Evolutionary conservation across 2,113 vertebrate genomes (phyloP).

Genomic region (Xyliphius kryptos): DNA sequence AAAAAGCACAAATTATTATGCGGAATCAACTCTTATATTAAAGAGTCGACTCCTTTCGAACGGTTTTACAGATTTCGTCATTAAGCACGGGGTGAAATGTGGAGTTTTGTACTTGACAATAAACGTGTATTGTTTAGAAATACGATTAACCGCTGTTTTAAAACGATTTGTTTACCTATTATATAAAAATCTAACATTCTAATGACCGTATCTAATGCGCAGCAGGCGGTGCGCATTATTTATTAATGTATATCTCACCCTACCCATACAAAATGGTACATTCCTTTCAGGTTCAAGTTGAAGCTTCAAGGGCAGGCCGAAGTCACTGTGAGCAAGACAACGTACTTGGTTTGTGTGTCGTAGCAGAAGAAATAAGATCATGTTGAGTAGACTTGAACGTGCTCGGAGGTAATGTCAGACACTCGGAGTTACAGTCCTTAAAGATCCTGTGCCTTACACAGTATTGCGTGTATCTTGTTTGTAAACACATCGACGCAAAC

Average conservation of each 20-base stretch:
- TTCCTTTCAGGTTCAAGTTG: conserved; percentile 48
- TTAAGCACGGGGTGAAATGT: no score
- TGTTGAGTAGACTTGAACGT: conserved; percentile 60
- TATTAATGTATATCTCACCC: not conserved
- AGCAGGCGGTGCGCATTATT: not conserved
- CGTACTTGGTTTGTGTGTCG: not conserved
- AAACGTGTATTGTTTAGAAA: no score
- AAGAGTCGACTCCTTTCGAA: no score
- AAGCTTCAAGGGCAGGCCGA: conserved; percentile 63
- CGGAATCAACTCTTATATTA: no score
- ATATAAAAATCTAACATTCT: no score
- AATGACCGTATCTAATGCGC: no score
- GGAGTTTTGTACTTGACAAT: no score
- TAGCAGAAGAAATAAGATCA: conserved; percentile 32
- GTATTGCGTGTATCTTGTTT: not conserved
- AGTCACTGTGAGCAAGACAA: not conserved
- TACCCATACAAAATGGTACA: conserved; percentile 49
- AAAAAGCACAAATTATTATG: no score
- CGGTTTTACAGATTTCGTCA: no score
- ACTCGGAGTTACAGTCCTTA: not conserved
- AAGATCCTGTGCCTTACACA: not conserved
- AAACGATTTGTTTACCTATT: no score
- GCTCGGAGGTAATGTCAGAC: conserved; percentile 60
- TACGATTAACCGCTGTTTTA: no score
- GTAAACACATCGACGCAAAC: not conserved